Evolutionary conservation across 2,888 invertebrate species (phyloP).

Genomic region (Dioctria linearis): DNA sequence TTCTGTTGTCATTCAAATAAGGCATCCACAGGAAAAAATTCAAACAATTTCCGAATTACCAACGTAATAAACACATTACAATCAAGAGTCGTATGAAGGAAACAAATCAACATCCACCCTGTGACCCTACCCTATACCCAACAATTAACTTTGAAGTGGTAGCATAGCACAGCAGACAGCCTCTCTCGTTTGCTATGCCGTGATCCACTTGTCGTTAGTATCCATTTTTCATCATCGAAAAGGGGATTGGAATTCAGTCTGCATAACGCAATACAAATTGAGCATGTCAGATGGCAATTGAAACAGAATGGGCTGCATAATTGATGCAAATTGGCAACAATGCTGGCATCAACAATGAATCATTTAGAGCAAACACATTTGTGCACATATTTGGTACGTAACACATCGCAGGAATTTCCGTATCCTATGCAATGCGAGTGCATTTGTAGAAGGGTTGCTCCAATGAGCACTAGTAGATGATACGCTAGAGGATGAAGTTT

Average conservation of each 20-base stretch:
- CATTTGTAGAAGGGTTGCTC: too few species aligned
- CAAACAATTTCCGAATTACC: neutral
- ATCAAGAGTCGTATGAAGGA: neutral
- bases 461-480: too few species aligned
- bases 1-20: constrained; percentile 19
- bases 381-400: constrained; percentile 4
- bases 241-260: constrained; percentile 30
- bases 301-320: constrained; percentile 59
- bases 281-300: constrained; percentile 60
- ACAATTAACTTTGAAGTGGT: constrained; percentile 32
- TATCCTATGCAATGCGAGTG: too few species aligned
- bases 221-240: constrained; percentile 44
- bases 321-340: constrained; percentile 59
- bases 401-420: too few species aligned
- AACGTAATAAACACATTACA: constrained; percentile 2
- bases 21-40: neutral
- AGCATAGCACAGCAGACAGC: neutral
- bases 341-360: constrained; percentile 59
- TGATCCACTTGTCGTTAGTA: constrained; percentile 49
- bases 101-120: constrained; percentile 1
- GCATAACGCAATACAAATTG: constrained; percentile 59
- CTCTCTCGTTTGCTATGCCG: neutral
- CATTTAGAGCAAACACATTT: constrained; percentile 55
- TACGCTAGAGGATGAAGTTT: too few species aligned
- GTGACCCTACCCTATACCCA: neutral